These are phyloP conservation scores for Telmatochromis brachygnathus DNA, from an alignment of 2,113 vertebrate genomes.

Conservation along the genomic window DNA sequence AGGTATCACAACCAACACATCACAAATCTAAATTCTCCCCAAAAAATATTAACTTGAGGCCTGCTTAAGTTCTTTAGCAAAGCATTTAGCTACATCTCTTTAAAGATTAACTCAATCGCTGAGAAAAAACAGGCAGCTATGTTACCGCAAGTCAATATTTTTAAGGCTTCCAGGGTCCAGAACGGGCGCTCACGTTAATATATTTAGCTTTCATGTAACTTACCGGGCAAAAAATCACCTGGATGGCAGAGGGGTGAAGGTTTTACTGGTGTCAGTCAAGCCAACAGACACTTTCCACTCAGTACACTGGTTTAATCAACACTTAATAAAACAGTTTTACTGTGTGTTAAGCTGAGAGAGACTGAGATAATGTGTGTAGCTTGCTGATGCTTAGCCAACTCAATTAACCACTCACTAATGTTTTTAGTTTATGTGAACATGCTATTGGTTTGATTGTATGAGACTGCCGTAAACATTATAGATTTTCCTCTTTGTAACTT, in stretches of 20 bases:
- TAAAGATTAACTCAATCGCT: neutral
- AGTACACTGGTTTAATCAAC: neutral
- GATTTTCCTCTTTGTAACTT: neutral
- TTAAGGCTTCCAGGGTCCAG: neutral
- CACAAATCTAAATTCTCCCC: neutral
- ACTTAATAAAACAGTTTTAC: neutral
- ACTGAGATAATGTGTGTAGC: neutral
- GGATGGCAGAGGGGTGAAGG: neutral
- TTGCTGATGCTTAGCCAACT: neutral
- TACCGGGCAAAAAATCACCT: conserved; percentile 2
- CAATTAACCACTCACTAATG: neutral
- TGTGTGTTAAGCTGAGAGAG: neutral
- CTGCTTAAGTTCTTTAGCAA: neutral
- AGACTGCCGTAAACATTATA: neutral
- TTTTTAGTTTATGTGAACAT: neutral
- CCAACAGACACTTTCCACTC: neutral
- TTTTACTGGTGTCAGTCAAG: neutral
- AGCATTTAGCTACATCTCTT: neutral
- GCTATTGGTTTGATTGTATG: neutral
- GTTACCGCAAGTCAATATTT: neutral
- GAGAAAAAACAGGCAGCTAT: neutral
- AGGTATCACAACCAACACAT: neutral
- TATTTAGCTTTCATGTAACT: neutral
- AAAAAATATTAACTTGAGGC: conserved; percentile 3
- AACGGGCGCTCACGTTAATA: neutral